Base-by-base conservation (phyloP, 2,888 invertebrate species). In the Sinodicranocentrus sp. region DNA sequence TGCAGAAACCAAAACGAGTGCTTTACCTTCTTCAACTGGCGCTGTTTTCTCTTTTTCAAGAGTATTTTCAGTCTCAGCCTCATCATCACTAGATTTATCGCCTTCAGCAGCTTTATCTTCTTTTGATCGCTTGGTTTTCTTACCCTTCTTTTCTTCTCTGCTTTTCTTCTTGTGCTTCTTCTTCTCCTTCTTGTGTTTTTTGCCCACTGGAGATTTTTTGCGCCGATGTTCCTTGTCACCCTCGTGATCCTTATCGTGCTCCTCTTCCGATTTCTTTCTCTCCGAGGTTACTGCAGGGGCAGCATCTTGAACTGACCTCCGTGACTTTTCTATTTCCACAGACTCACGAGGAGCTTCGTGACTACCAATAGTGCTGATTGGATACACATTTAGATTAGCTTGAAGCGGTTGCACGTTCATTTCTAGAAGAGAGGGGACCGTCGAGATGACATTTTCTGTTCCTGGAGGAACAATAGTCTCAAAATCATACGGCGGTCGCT, bases 101-200 rank as follows among this genome's bases (percentile, higher is more conserved):
- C 61, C 68, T 19, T 82, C 82, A 10, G 26, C 67, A 13, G 48
- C 33, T 59, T 84, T 85, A 59, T 84, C 72, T 85, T 89, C 90
- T 89, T 90, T 90, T 82, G 90, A 91, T 75, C 89, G 89, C 88
- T 90, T 91, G 71, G 90, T 89, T 90, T 85, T 89, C 89, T 87
- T 90, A 88, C 70, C 89, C 85, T 89, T 90, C 84, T 89, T 89
- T 79, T 89, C 89, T 72, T 89, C 90, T 82, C 89, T 89, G 83
- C 90, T 91, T 85, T 90, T 90, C n/a, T 91, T 91, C 78, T 91
- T 91, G 61, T 90, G 90, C 80, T 90, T 89, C 90, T 85, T 90
- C 89, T 79, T 90, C 88, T 91, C 90, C 54, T 77, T 89, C 87
- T 84, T 89, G 89, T 80, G 80, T 26, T 85, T 85, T 43, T 83